Base-by-base conservation (phyloP, 2,888 invertebrate species). In the Tachystola acroxantha region DNA sequence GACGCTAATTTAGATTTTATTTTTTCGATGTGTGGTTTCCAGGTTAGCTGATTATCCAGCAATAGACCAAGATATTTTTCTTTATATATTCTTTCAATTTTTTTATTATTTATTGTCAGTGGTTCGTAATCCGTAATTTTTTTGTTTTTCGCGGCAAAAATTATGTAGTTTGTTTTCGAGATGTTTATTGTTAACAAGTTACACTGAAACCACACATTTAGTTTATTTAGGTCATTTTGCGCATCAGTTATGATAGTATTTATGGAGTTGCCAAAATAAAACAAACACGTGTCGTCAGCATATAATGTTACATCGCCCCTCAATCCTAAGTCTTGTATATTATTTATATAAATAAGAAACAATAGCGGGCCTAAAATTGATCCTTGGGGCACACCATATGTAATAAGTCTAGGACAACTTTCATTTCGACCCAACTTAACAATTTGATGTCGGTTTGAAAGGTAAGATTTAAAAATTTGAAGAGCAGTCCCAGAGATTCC, bases 131-230 rank as follows among this genome's bases (percentile, higher is more conserved):
- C n/a, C n/a, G n/a, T n/a, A n/a, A n/a, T n/a, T n/a, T n/a, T n/a
- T n/a, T n/a, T n/a, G 14, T 14, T 30, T 30, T 30, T 74, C 91
- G 89, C 16, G 64, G 50, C 0, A 94, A 90, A 30, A 9, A 27
- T 24, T 3, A 24, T 24, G 9, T 24, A 24, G 7, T 2, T 10
- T 11, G 43, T 46, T 39, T 49, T 46, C 1, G 35, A 33, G 1
- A 12, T 36, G 25, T 49, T 46, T 2, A 48, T 41, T 10, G 48
- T 46, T 3, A 48, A 27, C 7, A 45, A 14, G 20, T 50, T 49
- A n/a, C n/a, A 20, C n/a, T 38, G 32, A 19, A 45, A 37, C 48
- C 48, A 49, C 4, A 14, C 28, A 10, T 27, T 10, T 7, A 49
- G 22, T 1, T 32, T 10, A 16, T 49, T 11, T 4, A 49, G 26